phyloP scores from a whole-genome alignment of 2,113 vertebrate genomes.

The Zapornia atra region DNA sequence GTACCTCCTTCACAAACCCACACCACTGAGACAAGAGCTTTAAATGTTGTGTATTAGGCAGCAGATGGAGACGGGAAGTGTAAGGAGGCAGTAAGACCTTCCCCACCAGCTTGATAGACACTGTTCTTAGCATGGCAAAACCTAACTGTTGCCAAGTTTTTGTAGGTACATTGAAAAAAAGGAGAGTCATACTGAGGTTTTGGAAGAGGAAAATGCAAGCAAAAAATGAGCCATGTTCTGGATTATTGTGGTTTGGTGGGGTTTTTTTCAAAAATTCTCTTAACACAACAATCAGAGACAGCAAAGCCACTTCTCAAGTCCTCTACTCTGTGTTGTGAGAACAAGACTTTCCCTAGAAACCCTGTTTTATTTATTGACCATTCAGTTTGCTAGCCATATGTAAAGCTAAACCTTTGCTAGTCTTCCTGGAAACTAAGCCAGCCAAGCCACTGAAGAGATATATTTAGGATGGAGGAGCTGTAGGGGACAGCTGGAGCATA shows the following conservation, averaged over 20 bases:
- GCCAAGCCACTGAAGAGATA: conserved; percentile 13
- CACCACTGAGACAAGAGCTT: not conserved
- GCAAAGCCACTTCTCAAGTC: not conserved
- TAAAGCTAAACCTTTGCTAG: conserved; percentile 22
- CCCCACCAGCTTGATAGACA: not conserved
- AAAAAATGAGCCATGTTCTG: not conserved
- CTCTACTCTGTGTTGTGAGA: not conserved
- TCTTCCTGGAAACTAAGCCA: conserved; percentile 53
- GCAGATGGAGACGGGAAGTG: not conserved
- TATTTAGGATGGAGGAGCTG: not conserved
- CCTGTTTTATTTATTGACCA: not conserved
- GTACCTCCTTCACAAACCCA: not conserved
- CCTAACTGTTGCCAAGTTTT: not conserved
- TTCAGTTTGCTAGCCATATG: not conserved
- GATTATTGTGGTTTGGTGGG: not conserved
- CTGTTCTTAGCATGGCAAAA: conserved; percentile 1
- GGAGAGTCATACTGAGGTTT: not conserved
- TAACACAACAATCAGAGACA: not conserved
- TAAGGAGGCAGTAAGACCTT: not conserved
- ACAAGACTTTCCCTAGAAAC: not conserved
- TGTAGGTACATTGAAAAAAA: not conserved
- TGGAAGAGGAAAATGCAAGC: not conserved
- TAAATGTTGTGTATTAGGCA: not conserved
- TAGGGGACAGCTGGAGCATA: conserved; percentile 36
- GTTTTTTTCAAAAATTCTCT: not conserved